Conservation (phyloP, 2,797 vertebrate genomes). For the Heteromormyrus szaboi region DNA sequence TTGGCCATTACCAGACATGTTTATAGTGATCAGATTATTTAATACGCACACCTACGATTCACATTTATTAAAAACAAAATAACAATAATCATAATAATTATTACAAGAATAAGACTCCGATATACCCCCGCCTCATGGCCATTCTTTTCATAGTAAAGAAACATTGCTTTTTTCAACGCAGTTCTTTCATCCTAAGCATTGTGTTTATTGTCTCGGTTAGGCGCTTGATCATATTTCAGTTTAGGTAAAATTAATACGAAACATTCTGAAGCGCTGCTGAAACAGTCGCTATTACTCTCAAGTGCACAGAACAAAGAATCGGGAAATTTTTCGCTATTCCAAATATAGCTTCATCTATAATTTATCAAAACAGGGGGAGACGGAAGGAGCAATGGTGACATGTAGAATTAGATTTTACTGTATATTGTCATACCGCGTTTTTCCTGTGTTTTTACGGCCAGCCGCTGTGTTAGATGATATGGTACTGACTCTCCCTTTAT, state of each 20-base stretch:
- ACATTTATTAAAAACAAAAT: not conserved
- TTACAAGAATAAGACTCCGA: not conserved
- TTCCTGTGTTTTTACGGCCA: not conserved
- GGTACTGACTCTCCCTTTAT: not conserved
- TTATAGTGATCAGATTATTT: not conserved
- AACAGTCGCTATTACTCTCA: constrained; percentile 33
- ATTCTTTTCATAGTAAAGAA: not conserved
- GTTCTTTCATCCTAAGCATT: not conserved
- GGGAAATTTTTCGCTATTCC: constrained; percentile 34
- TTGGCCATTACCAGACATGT: not conserved
- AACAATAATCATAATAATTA: not conserved
- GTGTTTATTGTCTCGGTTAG: not conserved
- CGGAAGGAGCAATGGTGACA: constrained; percentile 25
- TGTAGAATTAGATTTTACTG: constrained; percentile 8
- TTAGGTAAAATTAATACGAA: not conserved
- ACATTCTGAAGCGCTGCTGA: not conserved
- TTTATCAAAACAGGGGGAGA: constrained; percentile 53
- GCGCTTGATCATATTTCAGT: not conserved
- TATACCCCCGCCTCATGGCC: not conserved
- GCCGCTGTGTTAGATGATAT: not conserved
- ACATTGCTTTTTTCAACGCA: not conserved
- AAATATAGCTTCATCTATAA: constrained; percentile 66
- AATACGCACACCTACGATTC: not conserved
- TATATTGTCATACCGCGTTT: constrained; percentile 1
- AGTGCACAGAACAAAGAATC: constrained; percentile 45